A percentile compares a stretch with the other conserved stretches of the same genome.
phyloP scores from a whole-genome alignment of 2,888 invertebrate genomes.

The Schizaphis graminum region DNA sequence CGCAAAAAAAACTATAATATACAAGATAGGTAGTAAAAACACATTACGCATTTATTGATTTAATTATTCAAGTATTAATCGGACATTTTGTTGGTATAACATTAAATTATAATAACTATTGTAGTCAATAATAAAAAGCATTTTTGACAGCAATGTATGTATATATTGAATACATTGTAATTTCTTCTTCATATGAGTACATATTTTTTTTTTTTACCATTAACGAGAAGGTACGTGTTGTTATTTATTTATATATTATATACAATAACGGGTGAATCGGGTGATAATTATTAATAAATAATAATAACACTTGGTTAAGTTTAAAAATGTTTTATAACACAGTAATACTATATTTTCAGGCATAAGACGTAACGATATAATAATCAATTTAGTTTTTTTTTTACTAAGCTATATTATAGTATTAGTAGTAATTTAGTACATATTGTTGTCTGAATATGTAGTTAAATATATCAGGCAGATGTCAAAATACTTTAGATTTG shows the following conservation, averaged over 20 bases:
- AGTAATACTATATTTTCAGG: not conserved
- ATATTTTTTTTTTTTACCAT: not conserved
- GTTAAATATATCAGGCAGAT: too few relatives aligned
- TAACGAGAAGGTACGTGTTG: not conserved
- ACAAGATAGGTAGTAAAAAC: not conserved
- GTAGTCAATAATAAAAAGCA: not conserved
- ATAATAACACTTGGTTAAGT: not conserved
- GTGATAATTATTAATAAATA: not conserved
- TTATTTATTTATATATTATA: not conserved
- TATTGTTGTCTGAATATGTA: too few relatives aligned
- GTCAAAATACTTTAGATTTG: too few relatives aligned
- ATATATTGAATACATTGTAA: not conserved
- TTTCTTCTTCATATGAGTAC: not conserved
- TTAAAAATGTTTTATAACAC: not conserved
- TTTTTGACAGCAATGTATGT: not conserved
- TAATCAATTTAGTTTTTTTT: not conserved
- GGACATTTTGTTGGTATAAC: not conserved
- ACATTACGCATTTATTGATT: not conserved
- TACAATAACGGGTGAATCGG: not conserved
- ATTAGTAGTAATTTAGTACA: too few relatives aligned
- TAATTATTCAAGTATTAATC: conserved; percentile 8
- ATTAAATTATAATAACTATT: not conserved
- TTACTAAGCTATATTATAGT: too few relatives aligned
- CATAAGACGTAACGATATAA: not conserved
- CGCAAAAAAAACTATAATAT: not conserved